Conservation (phyloP, 1,140 invertebrate genomes). For the Portunus trituberculatus region DNA sequence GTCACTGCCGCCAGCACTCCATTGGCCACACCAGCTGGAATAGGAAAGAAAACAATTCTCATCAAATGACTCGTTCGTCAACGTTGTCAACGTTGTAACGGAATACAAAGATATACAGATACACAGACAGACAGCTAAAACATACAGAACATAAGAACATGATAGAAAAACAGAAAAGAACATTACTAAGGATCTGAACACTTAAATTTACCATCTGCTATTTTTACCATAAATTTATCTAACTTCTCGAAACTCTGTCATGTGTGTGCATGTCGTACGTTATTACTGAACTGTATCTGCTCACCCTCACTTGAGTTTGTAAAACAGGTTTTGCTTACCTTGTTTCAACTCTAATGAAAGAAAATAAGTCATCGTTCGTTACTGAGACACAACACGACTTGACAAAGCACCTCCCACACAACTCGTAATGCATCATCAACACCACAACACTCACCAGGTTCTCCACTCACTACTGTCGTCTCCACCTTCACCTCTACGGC, state of each 20-base stretch:
- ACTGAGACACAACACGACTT: not conserved
- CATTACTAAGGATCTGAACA: too few species aligned
- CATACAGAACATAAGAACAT: too few species aligned
- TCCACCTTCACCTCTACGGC: constrained; percentile 90
- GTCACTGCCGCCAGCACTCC: constrained; percentile 74
- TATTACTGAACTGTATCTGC: too few species aligned
- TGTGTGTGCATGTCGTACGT: too few species aligned
- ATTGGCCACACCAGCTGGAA: constrained; percentile 54
- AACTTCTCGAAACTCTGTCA: too few species aligned
- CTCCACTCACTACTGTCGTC: constrained; percentile 85
- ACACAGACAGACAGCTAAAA: not conserved
- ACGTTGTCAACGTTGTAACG: too few species aligned
- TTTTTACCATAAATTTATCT: too few species aligned
- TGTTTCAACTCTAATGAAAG: not conserved
- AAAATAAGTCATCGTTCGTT: not conserved
- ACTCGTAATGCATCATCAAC: not conserved
- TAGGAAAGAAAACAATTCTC: not conserved
- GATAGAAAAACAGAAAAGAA: too few species aligned
- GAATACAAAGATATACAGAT: not conserved
- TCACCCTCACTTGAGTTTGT: too few species aligned
- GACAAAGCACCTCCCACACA: not conserved
- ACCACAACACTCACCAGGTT: constrained; percentile 80
- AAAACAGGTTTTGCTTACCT: too few species aligned
- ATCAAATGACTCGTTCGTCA: not conserved
- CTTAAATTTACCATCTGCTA: too few species aligned